phyloP scores from a whole-genome alignment of 2,113 vertebrate genomes.

The Engraulis encrasicolus region DNA sequence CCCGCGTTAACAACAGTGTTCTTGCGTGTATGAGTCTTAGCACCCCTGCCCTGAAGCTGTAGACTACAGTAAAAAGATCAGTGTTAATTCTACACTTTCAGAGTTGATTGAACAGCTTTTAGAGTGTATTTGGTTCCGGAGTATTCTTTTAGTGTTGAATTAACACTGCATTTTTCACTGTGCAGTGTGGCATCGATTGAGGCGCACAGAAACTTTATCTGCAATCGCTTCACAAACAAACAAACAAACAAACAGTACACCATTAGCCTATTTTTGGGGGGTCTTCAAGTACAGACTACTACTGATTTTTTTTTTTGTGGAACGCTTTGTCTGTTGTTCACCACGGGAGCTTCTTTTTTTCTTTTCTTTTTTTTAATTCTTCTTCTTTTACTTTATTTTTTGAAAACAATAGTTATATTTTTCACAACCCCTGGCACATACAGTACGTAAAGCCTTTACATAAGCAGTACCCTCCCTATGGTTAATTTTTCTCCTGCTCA shows the following conservation, averaged over 20 bases:
- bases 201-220: not conserved
- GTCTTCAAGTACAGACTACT: not conserved
- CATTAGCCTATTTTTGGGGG: not conserved
- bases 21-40: too few relatives aligned
- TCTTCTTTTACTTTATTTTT: too few relatives aligned
- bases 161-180: not conserved
- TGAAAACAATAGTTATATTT: not conserved
- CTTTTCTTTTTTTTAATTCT: too few relatives aligned
- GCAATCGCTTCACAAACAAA: not conserved
- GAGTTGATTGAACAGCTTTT: too few relatives aligned
- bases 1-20: not conserved
- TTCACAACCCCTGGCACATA: not conserved
- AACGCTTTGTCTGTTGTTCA: not conserved
- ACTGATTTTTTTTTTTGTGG: not conserved
- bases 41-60: too few relatives aligned
- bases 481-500: constrained; percentile 3
- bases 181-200: not conserved
- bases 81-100: too few relatives aligned
- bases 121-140: too few relatives aligned
- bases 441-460: not conserved
- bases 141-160: too few relatives aligned
- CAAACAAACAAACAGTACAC: not conserved
- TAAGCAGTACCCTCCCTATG: not conserved
- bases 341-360: not conserved
- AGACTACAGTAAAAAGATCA: too few relatives aligned